phyloP scores from a whole-genome alignment of 1,140 invertebrate species.

The Atta texana region DNA sequence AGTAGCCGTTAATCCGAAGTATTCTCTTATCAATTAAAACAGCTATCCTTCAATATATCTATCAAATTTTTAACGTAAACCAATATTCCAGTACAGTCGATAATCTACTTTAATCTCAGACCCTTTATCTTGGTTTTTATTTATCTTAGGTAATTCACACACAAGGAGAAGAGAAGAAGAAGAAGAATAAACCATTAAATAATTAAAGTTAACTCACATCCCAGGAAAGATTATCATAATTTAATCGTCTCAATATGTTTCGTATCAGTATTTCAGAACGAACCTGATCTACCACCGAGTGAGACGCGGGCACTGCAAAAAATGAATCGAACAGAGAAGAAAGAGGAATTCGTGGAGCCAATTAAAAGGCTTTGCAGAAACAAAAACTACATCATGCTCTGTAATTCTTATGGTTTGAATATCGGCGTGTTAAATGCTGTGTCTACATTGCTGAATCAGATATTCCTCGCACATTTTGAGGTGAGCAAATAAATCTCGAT shows the following conservation, averaged over 20 bases:
- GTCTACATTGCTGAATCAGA: constrained; percentile 89
- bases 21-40: constrained; percentile 16
- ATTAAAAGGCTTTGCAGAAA: constrained; percentile 87
- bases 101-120: constrained; percentile 29
- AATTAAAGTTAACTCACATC: constrained; percentile 3
- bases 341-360: constrained; percentile 72
- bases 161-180: not conserved
- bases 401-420: constrained; percentile 90
- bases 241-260: constrained; percentile 56
- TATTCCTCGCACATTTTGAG: constrained; percentile 88
- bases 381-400: constrained; percentile 87
- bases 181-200: constrained; percentile 23
- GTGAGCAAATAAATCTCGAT: constrained; percentile 82
- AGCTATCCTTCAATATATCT: not conserved
- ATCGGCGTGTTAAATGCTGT: constrained; percentile 90
- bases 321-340: constrained; percentile 60
- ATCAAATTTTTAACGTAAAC: constrained; percentile 16
- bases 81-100: constrained; percentile 19
- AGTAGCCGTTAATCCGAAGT: not conserved
- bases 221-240: constrained; percentile 23
- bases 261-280: constrained; percentile 87
- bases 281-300: constrained; percentile 88
- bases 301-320: constrained; percentile 85
- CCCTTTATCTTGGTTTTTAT: not conserved
- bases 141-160: not conserved